Base-by-base conservation (phyloP, 1,140 invertebrate species). In the Pseudobourletiella spinata region DNA sequence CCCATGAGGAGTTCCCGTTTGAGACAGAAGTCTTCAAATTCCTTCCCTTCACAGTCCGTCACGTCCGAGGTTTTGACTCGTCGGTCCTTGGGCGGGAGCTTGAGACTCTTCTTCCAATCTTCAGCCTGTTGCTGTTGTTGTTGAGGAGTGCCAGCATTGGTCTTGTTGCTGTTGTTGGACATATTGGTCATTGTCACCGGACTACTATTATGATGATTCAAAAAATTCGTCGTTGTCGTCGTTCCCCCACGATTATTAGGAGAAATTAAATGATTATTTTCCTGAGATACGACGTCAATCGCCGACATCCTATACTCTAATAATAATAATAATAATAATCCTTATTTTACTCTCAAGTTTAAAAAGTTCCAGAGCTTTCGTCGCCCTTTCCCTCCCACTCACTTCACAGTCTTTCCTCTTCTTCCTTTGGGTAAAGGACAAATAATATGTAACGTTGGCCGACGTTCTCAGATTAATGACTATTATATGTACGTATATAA, bases 1-100 rank as follows among this genome's bases (percentile, higher is more conserved):
- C 96, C 97, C 95, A 99, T 99, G 61, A 99, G 79, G 70, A 99
- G 81, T 79, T 97, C 91, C 72, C 96, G 39, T 22, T 43, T 57
- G 60, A 99, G 80, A 77, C 95, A 98, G 79, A 97, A 99, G 77
- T 99, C 95, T 82, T 99, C 96, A 82, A 99, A 99, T 77, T 98
- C 95, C 80, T 97, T 98, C 71, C 96, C 96, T 82, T 94, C 90
- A 72, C 95, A 98, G 77, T 96, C 91, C 67, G 96, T 99, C 67
- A 99, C 96, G 88, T 99, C 95, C 78, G 90, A 89, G 71, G 95
- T 99, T 81, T 89, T 95, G 73, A 95, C 87, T 77, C 95, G 85
- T 76, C 83, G 86, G 78, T 99, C 95, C 80, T 92, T 93, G 75
- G 91, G 88, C 72, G 95, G 95, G 74, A 97, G 83, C 78, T 95